Percentiles rank a stretch among this genome's conserved stretches.
These are phyloP conservation scores for Acipenser transmontanus DNA, from an alignment of 2,797 vertebrate genomes.

Conservation along the genomic window DNA sequence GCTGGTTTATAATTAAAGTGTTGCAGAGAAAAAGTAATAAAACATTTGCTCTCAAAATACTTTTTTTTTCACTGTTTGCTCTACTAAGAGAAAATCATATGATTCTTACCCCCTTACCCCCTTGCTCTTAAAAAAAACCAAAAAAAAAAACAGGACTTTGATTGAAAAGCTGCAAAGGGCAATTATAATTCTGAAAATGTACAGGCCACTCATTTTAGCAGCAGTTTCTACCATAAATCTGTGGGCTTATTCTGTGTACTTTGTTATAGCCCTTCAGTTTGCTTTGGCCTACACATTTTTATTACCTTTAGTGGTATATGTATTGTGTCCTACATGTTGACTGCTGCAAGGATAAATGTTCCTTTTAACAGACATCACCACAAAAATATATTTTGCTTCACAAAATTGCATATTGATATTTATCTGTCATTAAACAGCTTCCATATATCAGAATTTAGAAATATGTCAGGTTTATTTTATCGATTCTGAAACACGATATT, in stretches of 20 bases:
- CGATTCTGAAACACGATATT: too few relatives aligned
- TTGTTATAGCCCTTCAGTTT: constrained; percentile 45
- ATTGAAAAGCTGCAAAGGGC: constrained; percentile 71
- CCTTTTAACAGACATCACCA: background rate
- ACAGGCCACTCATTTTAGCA: constrained; percentile 55
- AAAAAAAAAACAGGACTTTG: constrained; percentile 33
- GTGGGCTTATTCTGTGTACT: constrained; percentile 51
- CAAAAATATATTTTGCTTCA: background rate
- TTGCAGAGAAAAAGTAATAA: too few relatives aligned
- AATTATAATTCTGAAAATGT: constrained; percentile 65
- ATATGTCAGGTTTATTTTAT: too few relatives aligned
- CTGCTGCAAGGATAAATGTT: background rate
- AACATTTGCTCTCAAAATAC: too few relatives aligned
- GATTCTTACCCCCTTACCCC: too few relatives aligned
- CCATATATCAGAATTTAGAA: too few relatives aligned
- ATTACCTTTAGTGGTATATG: constrained; percentile 34
- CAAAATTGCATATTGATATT: too few relatives aligned
- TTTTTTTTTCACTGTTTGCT: too few relatives aligned
- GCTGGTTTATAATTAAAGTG: background rate
- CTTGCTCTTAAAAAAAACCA: too few relatives aligned
- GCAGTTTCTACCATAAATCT: constrained; percentile 62
- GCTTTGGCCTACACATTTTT: constrained; percentile 39
- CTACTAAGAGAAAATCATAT: too few relatives aligned
- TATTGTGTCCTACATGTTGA: background rate
- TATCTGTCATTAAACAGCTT: too few relatives aligned